A percentile compares a stretch with the other conserved stretches of the same genome.
Evolutionary conservation across 2,888 invertebrate species (phyloP).

Genomic region (Scrobipalpa atriplicella): DNA sequence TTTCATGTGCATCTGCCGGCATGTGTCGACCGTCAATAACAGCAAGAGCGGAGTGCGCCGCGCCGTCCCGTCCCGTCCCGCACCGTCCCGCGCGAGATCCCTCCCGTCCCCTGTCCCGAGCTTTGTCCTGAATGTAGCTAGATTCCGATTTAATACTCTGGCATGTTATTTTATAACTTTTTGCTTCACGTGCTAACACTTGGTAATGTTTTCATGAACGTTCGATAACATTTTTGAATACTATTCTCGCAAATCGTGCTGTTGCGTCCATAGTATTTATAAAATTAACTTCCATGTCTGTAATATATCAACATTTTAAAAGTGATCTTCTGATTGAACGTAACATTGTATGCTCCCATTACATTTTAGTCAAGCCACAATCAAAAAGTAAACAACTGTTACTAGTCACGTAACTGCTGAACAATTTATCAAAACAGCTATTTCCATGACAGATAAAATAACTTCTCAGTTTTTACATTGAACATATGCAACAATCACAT

Average conservation of each 20-base stretch:
- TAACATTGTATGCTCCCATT: neutral
- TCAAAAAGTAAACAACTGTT: neutral
- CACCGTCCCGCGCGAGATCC: too few relatives aligned
- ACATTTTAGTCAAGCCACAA: neutral
- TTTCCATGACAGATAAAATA: too few relatives aligned
- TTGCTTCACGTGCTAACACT: constrained; percentile 65
- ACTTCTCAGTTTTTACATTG: too few relatives aligned
- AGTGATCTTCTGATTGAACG: neutral
- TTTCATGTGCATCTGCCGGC: constrained; percentile 74
- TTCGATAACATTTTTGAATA: neutral
- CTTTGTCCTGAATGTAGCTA: constrained; percentile 46
- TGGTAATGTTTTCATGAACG: constrained; percentile 16
- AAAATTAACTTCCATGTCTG: neutral
- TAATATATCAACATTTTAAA: neutral
- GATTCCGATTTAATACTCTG: constrained; percentile 41
- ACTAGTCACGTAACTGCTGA: constrained; percentile 8
- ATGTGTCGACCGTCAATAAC: constrained; percentile 71
- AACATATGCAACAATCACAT: too few relatives aligned
- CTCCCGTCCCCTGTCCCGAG: constrained; percentile 46
- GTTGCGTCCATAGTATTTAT: neutral
- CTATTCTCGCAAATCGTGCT: neutral
- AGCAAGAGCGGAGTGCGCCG: constrained; percentile 59
- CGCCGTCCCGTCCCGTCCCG: constrained; percentile 39
- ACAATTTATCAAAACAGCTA: neutral
- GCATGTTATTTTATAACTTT: constrained; percentile 50